Evolutionary conservation across 2,888 invertebrate species (phyloP).

Genomic region (Mamestra brassicae): DNA sequence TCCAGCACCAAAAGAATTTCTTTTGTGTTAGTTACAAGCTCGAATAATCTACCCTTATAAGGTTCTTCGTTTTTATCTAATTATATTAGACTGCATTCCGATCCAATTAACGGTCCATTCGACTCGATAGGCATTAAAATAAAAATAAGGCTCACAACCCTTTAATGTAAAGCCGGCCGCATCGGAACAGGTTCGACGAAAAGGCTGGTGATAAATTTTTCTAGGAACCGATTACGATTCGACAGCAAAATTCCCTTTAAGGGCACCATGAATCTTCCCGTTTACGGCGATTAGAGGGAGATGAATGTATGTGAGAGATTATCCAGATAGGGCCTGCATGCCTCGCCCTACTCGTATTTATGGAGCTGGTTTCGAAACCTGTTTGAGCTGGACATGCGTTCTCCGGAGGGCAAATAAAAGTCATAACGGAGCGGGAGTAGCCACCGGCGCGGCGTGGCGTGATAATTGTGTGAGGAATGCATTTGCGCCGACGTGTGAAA

Average conservation of each 20-base stretch:
- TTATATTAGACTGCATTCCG: slow-evolving; percentile 65
- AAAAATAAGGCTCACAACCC: slow-evolving; percentile 64
- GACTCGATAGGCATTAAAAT: slow-evolving; percentile 65
- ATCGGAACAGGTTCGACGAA: slow-evolving; percentile 75
- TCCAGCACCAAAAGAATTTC: slow-evolving; percentile 29
- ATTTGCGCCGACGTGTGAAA: slow-evolving; percentile 76
- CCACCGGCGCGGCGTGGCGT: slow-evolving; percentile 52
- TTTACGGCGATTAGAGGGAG: slow-evolving; percentile 84
- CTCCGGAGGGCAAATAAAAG: slow-evolving; percentile 84
- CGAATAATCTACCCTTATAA: slow-evolving; percentile 46
- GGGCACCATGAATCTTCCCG: slow-evolving; percentile 83
- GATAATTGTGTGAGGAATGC: slow-evolving; percentile 82
- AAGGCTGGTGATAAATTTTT: slow-evolving; percentile 85
- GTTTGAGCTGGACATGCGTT: slow-evolving; percentile 73
- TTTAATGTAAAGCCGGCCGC: slow-evolving; percentile 67
- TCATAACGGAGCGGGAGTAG: slow-evolving; percentile 83
- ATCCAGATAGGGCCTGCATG: slow-evolving; percentile 79
- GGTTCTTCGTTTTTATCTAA: slow-evolving; percentile 45
- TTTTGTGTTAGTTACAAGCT: slow-evolving; percentile 39
- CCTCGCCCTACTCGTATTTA: slow-evolving; percentile 78
- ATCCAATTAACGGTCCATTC: slow-evolving; percentile 69
- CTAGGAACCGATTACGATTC: slow-evolving; percentile 84
- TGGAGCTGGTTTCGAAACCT: slow-evolving; percentile 78
- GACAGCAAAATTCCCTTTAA: slow-evolving; percentile 85
- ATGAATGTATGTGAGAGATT: slow-evolving; percentile 82